phyloP scores from a whole-genome alignment of 2,888 invertebrate species.

The Syrista parreyssii region DNA sequence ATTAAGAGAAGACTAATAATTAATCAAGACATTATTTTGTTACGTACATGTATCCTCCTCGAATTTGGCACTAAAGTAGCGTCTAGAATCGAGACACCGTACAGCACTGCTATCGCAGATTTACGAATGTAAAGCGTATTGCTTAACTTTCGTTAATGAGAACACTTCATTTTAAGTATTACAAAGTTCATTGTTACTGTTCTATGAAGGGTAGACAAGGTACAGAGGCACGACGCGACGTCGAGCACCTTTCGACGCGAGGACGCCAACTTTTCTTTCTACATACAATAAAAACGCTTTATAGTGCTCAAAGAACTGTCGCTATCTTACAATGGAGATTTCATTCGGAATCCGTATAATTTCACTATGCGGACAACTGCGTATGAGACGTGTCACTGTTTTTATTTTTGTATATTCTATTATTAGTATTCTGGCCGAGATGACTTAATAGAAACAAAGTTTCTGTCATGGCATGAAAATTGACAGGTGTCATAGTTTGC shows the following conservation, averaged over 20 bases:
- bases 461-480: not conserved
- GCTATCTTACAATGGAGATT: not conserved
- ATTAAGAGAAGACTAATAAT: not conserved
- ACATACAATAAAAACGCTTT: conserved; percentile 34
- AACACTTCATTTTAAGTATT: conserved; percentile 18
- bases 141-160: not conserved
- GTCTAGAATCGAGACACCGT: not conserved
- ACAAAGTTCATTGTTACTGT: conserved; percentile 39
- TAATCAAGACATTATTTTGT: not conserved
- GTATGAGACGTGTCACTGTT: not conserved
- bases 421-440: not conserved
- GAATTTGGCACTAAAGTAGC: not conserved
- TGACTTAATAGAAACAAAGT: not conserved
- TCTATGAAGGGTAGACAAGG: conserved; percentile 40
- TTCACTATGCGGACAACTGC: not conserved
- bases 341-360: not conserved
- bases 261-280: not conserved
- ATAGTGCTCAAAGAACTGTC: not conserved
- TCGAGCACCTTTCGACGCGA: not conserved
- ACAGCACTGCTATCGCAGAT: not conserved
- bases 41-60: not conserved
- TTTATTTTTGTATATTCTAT: not conserved
- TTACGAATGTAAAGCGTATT: not conserved
- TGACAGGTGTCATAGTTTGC: not conserved
- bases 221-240: conserved; percentile 30